Evolutionary conservation across 2,888 invertebrate genomes (phyloP).

Genomic region (Ophion ellenae): DNA sequence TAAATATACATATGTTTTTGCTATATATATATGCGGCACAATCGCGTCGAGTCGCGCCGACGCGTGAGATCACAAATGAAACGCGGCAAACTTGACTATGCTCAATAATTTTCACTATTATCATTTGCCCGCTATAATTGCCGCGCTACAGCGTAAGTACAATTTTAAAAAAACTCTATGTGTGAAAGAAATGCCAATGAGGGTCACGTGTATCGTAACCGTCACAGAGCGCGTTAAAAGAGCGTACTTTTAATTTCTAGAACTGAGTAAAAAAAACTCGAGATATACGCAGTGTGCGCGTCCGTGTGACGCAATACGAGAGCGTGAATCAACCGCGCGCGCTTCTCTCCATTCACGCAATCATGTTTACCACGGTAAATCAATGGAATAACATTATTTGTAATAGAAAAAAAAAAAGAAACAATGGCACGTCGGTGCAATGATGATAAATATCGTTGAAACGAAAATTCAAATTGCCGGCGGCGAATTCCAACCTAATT

Average conservation of each 20-base stretch:
- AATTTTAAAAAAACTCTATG: too few species aligned
- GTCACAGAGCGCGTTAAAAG: too few species aligned
- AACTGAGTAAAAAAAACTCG: too few species aligned
- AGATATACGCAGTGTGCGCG: too few species aligned
- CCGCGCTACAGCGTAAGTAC: too few species aligned
- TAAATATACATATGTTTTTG: not conserved
- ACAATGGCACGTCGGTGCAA: not conserved
- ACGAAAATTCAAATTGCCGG: not conserved
- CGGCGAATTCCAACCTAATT: slow-evolving; percentile 24
- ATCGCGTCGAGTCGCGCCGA: not conserved
- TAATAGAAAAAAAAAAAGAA: not conserved
- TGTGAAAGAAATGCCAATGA: too few species aligned
- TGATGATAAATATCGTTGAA: not conserved
- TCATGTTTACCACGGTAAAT: slow-evolving; percentile 45
- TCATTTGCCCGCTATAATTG: not conserved
- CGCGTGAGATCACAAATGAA: not conserved
- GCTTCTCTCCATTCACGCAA: not conserved
- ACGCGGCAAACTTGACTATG: slow-evolving; percentile 21
- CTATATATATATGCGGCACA: not conserved
- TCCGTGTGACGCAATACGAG: not conserved
- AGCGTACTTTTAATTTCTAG: too few species aligned
- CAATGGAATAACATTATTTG: not conserved
- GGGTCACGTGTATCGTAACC: too few species aligned
- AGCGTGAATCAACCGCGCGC: not conserved
- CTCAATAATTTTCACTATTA: not conserved